These are phyloP conservation scores for Mechanitis messenoides DNA, from an alignment of 2,888 invertebrate genomes.

Conservation along the genomic window DNA sequence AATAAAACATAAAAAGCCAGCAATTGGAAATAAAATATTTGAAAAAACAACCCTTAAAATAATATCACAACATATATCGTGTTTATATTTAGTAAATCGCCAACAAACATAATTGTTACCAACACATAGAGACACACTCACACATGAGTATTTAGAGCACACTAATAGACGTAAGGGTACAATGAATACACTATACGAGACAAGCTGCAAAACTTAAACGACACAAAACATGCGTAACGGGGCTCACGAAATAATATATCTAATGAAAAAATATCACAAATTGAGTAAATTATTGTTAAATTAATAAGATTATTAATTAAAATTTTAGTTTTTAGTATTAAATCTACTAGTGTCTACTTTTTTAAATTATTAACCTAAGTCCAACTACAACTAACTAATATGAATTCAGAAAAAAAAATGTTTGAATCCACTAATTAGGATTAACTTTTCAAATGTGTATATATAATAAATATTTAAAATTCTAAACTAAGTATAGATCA, in stretches of 20 bases:
- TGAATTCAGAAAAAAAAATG: no score
- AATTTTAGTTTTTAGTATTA: no score
- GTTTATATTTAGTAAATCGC: not conserved
- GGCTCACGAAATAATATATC: constrained; percentile 2
- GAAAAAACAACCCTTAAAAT: not conserved
- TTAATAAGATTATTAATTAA: no score
- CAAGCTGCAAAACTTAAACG: constrained; percentile 1
- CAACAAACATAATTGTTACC: not conserved
- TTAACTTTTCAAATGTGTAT: no score
- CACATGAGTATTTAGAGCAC: not conserved
- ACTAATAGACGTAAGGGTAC: not conserved
- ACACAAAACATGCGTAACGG: constrained; percentile 17
- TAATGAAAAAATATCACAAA: not conserved
- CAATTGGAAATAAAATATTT: constrained; percentile 6
- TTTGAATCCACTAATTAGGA: no score
- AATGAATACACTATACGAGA: not conserved
- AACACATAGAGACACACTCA: constrained; percentile 1
- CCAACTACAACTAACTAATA: no score
- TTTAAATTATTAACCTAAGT: no score
- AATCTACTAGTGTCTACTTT: no score
- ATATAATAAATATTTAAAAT: no score
- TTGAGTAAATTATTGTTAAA: not conserved
- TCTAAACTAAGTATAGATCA: no score
- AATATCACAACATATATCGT: constrained; percentile 3
- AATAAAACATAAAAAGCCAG: constrained; percentile 14